These are phyloP conservation scores for Agonopterix heracliana DNA, from an alignment of 2,888 invertebrate species.

Conservation along the genomic window DNA sequence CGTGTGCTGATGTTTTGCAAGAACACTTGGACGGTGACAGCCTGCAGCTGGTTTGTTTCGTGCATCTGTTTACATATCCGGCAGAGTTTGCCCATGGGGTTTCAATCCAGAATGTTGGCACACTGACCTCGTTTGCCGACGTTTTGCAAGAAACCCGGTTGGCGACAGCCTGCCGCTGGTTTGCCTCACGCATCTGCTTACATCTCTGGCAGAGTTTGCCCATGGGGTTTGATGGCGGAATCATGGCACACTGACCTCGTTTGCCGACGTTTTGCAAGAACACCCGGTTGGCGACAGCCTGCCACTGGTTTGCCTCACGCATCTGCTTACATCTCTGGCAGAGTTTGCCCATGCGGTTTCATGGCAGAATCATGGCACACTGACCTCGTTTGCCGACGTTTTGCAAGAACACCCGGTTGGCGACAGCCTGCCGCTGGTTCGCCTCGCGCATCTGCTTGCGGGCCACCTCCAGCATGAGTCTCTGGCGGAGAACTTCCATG, in stretches of 20 bases:
- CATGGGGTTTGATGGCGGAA: slow-evolving; percentile 90
- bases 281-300: slow-evolving; percentile 83
- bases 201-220: slow-evolving; percentile 90
- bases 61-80: slow-evolving; percentile 89
- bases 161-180: slow-evolving; percentile 80
- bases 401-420: slow-evolving; percentile 84
- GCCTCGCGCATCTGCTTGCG: slow-evolving; percentile 88
- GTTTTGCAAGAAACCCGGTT: slow-evolving; percentile 85
- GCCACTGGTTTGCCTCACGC: slow-evolving; percentile 82
- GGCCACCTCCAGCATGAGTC: slow-evolving; percentile 87
- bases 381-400: slow-evolving; percentile 84
- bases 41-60: slow-evolving; percentile 81
- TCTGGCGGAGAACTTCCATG: slow-evolving; percentile 88
- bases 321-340: slow-evolving; percentile 89
- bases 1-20: slow-evolving; percentile 87
- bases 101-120: slow-evolving; percentile 87
- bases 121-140: slow-evolving; percentile 81
- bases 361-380: not conserved
- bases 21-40: slow-evolving; percentile 83
- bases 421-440: slow-evolving; percentile 80
- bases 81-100: slow-evolving; percentile 90
- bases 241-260: slow-evolving; percentile 76
- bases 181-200: slow-evolving; percentile 86
- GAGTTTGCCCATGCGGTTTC: slow-evolving; percentile 89
- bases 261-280: slow-evolving; percentile 87